Evolutionary conservation across 2,113 vertebrate genomes (phyloP), one percentile per base, ranked within the genome.

Genomic region (Onychostruthus taczanowskii): DNA sequence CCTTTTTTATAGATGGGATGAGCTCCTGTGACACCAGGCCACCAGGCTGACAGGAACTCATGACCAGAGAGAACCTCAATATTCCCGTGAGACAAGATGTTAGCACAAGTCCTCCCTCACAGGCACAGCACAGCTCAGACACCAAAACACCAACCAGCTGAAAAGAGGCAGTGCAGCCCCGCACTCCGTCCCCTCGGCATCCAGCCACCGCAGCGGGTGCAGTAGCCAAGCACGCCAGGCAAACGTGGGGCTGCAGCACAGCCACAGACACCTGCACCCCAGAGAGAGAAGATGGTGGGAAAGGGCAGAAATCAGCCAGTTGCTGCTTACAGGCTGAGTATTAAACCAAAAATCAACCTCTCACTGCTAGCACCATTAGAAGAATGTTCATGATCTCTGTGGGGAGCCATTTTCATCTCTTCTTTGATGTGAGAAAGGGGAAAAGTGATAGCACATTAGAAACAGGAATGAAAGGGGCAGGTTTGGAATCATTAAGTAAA

Each of bases 191-290:
- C 18, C 22, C 17, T 28, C 0, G 0, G 15, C 66, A 70, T 14
- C 20, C 37, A 66, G 28, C n/a, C 74, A 43, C 23, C 0, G 0
- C 43, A 46, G 53, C 0, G 0, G 24, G 5, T 24, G 15, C 3
- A 1, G 37, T 1, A 87, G 37, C n/a, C 6, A 1, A 85, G 79
- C 55, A 37, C 0, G 0, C 17, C 68, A n/a, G 39, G 59, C 62
- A 62, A 70, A 89, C 2, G 11, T 0, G 1, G 10, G 27, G 9
- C 41, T 75, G 66, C 21, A 37, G 58, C 3, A 1, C 53, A 79
- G 44, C 46, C 74, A 59, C 26, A 50, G 59, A 30, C 2, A 1
- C 50, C 68, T 39, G 35, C 3, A 1, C 10, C 63, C 66, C 4
- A 1, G 63, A 49, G 56, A 61, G 18, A 46, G 33, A 21, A 67